Evolutionary conservation across 1,140 invertebrate species (phyloP).

Genomic region (Bombus vancouverensis): DNA sequence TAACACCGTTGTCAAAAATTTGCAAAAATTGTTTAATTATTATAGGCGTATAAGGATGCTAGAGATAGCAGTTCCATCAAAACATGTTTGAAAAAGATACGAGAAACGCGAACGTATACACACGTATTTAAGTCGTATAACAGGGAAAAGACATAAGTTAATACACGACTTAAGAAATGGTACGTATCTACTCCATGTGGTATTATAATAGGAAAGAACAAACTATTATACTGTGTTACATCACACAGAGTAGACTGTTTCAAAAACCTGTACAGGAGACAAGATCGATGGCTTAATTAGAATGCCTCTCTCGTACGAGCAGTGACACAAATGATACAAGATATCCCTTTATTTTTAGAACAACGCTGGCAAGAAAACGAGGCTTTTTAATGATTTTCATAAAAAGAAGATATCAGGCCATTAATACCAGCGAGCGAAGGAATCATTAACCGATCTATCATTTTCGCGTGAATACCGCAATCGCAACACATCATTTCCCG

Average conservation of each 20-base stretch:
- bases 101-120: not conserved
- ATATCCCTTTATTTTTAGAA: conserved; percentile 10
- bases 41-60: no score
- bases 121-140: not conserved
- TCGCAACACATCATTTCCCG: not conserved
- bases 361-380: not conserved
- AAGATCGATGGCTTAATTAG: conserved; percentile 6
- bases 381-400: not conserved
- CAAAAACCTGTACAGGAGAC: not conserved
- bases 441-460: not conserved
- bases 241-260: not conserved
- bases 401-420: not conserved
- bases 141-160: no score
- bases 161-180: no score
- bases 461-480: not conserved
- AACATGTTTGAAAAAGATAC: not conserved
- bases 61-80: not conserved
- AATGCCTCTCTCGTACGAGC: not conserved
- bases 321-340: not conserved
- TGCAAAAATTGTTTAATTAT: not conserved
- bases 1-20: fast-evolving
- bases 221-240: not conserved
- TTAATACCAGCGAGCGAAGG: not conserved
- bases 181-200: not conserved
- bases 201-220: not conserved